Conservation (phyloP, 2,888 invertebrate species). For the Cheiracanthium punctorium region DNA sequence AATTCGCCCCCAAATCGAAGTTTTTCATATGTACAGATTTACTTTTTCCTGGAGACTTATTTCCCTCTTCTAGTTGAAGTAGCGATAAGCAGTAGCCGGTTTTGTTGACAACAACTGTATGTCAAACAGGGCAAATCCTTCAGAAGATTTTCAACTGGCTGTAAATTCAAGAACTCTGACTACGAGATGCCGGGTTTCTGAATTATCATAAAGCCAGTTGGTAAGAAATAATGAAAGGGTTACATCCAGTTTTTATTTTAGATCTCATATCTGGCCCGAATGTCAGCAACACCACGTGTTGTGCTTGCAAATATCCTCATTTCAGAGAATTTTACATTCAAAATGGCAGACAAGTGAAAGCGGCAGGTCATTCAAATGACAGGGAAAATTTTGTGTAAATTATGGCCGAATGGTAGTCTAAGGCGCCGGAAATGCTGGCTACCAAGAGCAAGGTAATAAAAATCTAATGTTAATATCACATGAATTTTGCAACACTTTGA, state of each 20-base stretch:
- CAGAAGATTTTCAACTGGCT: neutral
- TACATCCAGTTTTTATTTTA: neutral
- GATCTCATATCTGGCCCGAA: neutral
- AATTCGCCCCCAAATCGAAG: too few species aligned
- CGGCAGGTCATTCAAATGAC: neutral
- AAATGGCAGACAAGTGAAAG: neutral
- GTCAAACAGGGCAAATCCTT: neutral
- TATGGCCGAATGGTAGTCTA: neutral
- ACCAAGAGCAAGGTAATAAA: neutral
- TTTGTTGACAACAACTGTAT: neutral
- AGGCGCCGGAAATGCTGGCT: slow-evolving; percentile 1
- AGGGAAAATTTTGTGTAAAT: neutral
- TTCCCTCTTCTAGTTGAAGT: neutral
- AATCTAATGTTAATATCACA: neutral
- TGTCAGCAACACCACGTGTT: neutral
- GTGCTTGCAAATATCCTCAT: neutral
- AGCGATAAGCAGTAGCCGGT: neutral
- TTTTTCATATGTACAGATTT: too few species aligned
- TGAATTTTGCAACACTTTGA: neutral
- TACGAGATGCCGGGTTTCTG: neutral
- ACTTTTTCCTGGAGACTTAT: neutral
- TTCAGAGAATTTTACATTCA: neutral
- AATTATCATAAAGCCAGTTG: neutral
- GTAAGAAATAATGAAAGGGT: neutral
- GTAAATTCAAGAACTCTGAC: neutral